Conservation (phyloP, 2,888 invertebrate species). For the Quadroppia sp. region DNA sequence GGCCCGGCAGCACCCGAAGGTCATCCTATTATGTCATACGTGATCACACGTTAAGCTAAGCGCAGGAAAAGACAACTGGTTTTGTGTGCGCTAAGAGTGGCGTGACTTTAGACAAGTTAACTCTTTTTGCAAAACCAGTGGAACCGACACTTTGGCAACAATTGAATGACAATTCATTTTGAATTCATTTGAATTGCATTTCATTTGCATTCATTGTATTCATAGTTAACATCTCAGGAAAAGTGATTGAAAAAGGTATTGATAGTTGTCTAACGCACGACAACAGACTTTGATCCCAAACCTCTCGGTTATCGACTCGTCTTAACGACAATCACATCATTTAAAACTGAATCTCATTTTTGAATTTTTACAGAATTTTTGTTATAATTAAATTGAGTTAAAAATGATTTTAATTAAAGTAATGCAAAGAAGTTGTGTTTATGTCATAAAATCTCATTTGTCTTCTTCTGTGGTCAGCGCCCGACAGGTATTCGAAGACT, state of each 20-base stretch:
- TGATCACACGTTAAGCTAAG: neutral
- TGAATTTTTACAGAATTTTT: too few species aligned
- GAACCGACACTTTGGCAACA: neutral
- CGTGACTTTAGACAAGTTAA: neutral
- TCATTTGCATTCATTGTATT: neutral
- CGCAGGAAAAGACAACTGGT: conserved; percentile 1
- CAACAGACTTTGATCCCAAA: too few species aligned
- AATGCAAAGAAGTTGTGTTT: neutral
- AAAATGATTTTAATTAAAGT: conserved; percentile 31
- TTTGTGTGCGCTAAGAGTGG: conserved; percentile 5
- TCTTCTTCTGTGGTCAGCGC: neutral
- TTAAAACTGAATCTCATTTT: too few species aligned
- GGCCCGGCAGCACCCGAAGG: neutral
- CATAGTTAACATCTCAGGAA: too few species aligned
- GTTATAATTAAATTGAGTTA: neutral
- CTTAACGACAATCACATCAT: too few species aligned
- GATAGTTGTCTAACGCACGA: too few species aligned
- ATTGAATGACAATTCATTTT: too few species aligned
- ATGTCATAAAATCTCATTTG: conserved; percentile 3
- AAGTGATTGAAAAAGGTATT: too few species aligned
- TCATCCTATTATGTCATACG: neutral
- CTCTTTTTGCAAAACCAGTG: neutral
- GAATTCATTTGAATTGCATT: neutral
- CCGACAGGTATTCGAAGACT: neutral
- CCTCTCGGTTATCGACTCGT: too few species aligned